These are phyloP conservation scores for Poeciliopsis turneri DNA, from an alignment of 2,797 vertebrate genomes.

Conservation along the genomic window DNA sequence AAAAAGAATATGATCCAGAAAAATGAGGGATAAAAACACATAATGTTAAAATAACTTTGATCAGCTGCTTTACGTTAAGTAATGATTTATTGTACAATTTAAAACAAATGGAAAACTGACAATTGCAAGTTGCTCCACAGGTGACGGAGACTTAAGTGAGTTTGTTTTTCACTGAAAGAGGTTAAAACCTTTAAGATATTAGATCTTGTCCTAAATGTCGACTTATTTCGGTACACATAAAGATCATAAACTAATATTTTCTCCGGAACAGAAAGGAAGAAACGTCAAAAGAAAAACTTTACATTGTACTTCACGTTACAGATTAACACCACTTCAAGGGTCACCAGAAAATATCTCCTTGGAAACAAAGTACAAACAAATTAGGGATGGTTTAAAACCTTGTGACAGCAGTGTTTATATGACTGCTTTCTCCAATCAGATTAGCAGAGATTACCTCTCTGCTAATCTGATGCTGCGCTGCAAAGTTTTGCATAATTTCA, in stretches of 20 bases:
- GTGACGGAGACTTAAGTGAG: not conserved
- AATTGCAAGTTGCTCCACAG: not conserved
- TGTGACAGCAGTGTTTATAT: not conserved
- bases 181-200: not conserved
- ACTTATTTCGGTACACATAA: not conserved
- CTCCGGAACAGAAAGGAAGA: not conserved
- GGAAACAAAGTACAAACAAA: not conserved
- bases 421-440: not conserved
- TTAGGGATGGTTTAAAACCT: not conserved
- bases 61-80: not conserved
- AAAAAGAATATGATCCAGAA: not conserved
- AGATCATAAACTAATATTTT: not conserved
- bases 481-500: not conserved
- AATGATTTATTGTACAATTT: not conserved
- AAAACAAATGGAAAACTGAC: not conserved
- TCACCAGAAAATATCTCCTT: not conserved
- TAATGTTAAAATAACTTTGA: not conserved
- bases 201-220: not conserved
- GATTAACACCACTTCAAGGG: not conserved
- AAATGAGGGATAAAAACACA: not conserved
- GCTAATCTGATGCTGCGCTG: not conserved
- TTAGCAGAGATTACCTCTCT: no score
- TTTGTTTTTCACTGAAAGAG: not conserved
- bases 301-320: not conserved
- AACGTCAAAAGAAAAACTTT: not conserved